phyloP scores from a whole-genome alignment of 92 coral and sea anemone species.

The Umimayanthus chanpuru region DNA sequence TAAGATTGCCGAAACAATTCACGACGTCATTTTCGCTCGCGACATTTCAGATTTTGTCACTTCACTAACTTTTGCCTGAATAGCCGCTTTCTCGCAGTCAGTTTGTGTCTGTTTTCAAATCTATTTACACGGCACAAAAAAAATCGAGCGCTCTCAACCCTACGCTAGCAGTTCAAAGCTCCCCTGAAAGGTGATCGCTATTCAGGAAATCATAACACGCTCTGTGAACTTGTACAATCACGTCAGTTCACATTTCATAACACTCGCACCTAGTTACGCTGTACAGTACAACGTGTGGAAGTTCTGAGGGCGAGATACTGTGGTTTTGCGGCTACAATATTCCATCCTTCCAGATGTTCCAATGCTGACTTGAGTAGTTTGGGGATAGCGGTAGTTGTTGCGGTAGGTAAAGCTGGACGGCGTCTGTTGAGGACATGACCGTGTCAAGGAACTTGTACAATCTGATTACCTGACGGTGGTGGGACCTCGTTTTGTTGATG shows the following conservation, averaged over 20 bases:
- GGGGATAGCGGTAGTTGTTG: background rate
- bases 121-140: background rate
- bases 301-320: background rate
- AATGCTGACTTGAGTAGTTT: background rate
- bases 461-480: background rate
- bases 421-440: background rate
- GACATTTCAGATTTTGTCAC: background rate
- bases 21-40: background rate
- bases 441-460: background rate
- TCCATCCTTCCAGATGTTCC: constrained; percentile 1
- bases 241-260: constrained; percentile 37
- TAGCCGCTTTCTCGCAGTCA: background rate
- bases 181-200: constrained; percentile 34
- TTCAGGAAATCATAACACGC: constrained; percentile 25
- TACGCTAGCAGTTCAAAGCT: background rate
- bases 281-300: background rate
- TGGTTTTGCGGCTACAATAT: background rate
- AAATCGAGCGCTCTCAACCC: background rate
- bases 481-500: constrained; percentile 2
- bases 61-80: background rate
- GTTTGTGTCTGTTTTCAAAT: background rate
- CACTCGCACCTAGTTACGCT: background rate
- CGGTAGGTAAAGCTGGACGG: background rate
- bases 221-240: constrained; percentile 14
- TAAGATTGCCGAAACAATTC: background rate